Evolutionary conservation across 2,888 invertebrate genomes (phyloP).

Genomic region (Dasypolia templi): DNA sequence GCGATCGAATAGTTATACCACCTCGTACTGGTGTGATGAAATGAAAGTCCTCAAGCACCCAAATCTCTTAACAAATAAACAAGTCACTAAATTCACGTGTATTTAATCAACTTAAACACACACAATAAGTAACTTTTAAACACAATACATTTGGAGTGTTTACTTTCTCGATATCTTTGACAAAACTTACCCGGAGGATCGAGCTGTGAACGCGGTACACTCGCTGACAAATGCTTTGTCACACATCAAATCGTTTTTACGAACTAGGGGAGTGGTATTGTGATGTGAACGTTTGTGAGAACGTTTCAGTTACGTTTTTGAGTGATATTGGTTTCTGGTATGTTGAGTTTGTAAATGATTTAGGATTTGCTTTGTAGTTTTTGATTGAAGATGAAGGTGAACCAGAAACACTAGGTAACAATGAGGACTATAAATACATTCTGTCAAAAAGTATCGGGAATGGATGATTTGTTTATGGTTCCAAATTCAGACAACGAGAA

Average conservation of each 20-base stretch:
- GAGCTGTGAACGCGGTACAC: slow-evolving; percentile 27
- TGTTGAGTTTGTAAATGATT: slow-evolving; percentile 8
- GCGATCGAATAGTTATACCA: background rate
- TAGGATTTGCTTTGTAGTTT: background rate
- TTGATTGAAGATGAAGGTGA: background rate
- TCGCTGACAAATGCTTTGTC: slow-evolving; percentile 54
- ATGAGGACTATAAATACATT: background rate
- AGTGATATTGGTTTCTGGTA: slow-evolving; percentile 25
- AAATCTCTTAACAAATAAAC: slow-evolving; percentile 8
- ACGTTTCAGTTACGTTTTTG: slow-evolving; percentile 21
- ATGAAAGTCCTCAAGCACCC: background rate
- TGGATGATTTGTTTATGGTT: too few species aligned
- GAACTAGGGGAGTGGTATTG: slow-evolving; percentile 39
- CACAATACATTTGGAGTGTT: slow-evolving; percentile 53
- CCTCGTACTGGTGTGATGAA: background rate
- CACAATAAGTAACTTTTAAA: slow-evolving; percentile 45
- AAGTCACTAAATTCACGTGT: background rate
- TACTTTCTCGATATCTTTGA: slow-evolving; percentile 55
- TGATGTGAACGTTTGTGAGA: slow-evolving; percentile 43
- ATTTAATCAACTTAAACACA: slow-evolving; percentile 39
- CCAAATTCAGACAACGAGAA: too few species aligned
- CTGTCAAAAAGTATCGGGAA: too few species aligned
- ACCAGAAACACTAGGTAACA: background rate
- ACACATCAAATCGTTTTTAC: slow-evolving; percentile 50
- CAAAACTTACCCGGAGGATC: slow-evolving; percentile 41